phyloP scores from a whole-genome alignment of 1,140 invertebrate genomes.

The Lepeophtheirus salmonis region DNA sequence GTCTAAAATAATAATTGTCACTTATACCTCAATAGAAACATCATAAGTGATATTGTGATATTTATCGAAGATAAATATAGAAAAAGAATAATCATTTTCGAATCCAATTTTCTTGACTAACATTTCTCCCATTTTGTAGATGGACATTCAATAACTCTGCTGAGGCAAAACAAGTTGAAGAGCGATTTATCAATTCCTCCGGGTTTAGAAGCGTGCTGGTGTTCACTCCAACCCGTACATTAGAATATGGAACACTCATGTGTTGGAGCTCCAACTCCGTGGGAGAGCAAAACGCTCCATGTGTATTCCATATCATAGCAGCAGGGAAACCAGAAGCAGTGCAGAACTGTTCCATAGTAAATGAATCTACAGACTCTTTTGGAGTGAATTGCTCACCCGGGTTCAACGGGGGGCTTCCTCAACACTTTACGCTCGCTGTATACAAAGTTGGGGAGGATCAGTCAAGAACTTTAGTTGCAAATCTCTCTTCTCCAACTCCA shows the following conservation, averaged over 20 bases:
- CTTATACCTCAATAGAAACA: too few relatives aligned
- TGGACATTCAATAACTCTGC: slow-evolving; percentile 79
- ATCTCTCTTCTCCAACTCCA: slow-evolving; percentile 27
- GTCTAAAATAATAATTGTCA: too few relatives aligned
- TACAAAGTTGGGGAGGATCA: slow-evolving; percentile 20
- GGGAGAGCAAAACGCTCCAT: slow-evolving; percentile 43
- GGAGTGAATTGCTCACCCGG: slow-evolving; percentile 23
- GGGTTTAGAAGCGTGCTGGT: slow-evolving; percentile 40
- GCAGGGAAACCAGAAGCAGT: slow-evolving; percentile 31
- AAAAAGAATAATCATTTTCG: too few relatives aligned
- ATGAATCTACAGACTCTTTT: slow-evolving; percentile 23
- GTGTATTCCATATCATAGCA: slow-evolving; percentile 46
- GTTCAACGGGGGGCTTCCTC: slow-evolving; percentile 25
- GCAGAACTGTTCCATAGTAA: slow-evolving; percentile 24
- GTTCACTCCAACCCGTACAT: slow-evolving; percentile 54
- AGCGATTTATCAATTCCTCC: slow-evolving; percentile 11
- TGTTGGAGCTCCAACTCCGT: slow-evolving; percentile 41
- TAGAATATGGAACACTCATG: slow-evolving; percentile 46
- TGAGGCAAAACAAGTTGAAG: slow-evolving; percentile 33
- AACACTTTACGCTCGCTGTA: slow-evolving; percentile 24
- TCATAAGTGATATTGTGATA: too few relatives aligned
- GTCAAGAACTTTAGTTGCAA: slow-evolving; percentile 20
- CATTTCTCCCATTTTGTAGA: slow-evolving; percentile 28
- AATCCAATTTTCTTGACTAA: neutral
- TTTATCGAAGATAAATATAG: too few relatives aligned